phyloP scores from a whole-genome alignment of 2,113 vertebrate genomes.

The Platichthys stellatus region DNA sequence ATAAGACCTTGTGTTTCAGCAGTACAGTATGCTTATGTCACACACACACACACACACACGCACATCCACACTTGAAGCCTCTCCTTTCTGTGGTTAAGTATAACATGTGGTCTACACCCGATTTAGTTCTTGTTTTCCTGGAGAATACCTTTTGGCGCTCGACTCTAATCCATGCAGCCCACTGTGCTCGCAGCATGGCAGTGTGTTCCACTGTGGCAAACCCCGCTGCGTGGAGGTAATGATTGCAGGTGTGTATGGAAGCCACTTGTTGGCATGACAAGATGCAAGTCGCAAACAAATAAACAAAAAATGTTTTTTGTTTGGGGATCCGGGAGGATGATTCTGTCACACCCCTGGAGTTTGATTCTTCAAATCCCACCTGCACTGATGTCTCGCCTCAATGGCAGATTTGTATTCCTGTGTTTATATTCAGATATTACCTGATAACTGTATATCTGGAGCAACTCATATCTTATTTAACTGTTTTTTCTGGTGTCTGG shows the following conservation, averaged over 20 bases:
- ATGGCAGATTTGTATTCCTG: not conserved
- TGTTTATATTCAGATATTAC: constrained; percentile 25
- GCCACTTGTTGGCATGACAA: constrained; percentile 73
- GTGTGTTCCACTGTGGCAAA: constrained; percentile 59
- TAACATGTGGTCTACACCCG: constrained; percentile 5
- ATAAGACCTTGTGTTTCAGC: not conserved
- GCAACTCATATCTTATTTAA: not conserved
- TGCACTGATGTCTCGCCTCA: constrained; percentile 30
- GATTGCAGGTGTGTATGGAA: constrained; percentile 73
- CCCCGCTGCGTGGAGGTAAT: constrained; percentile 68
- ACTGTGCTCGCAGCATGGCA: constrained; percentile 66
- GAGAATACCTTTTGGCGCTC: constrained; percentile 43
- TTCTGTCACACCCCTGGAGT: constrained; percentile 48
- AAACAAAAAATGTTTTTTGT: constrained; percentile 33
- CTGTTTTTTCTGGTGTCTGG: not conserved
- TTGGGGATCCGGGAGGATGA: constrained; percentile 51
- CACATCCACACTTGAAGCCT: not conserved
- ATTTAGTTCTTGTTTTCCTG: constrained; percentile 34
- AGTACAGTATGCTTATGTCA: not conserved
- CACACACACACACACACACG: not conserved
- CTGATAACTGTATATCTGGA: constrained; percentile 12
- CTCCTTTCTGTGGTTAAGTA: not conserved
- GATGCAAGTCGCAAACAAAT: constrained; percentile 52
- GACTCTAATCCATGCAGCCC: constrained; percentile 52
- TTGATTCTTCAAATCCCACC: constrained; percentile 41